These are phyloP conservation scores for Aeoliscus strigatus DNA, from an alignment of 2,797 vertebrate genomes.

Conservation along the genomic window DNA sequence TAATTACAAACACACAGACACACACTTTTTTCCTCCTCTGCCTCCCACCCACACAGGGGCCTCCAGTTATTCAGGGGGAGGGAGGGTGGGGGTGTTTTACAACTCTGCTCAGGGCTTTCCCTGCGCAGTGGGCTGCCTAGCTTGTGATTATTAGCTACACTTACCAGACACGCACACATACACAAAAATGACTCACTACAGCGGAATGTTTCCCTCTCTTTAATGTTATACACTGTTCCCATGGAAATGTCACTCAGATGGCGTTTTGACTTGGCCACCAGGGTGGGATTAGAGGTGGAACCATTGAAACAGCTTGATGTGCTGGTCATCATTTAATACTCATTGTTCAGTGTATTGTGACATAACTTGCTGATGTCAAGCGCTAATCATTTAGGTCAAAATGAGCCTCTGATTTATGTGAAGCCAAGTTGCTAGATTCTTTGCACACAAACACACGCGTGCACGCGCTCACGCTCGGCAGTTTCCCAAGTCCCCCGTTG, in stretches of 20 bases:
- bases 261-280: slow-evolving; percentile 59
- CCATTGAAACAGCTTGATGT: slow-evolving; percentile 24
- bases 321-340: slow-evolving; percentile 11
- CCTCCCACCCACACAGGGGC: slow-evolving; percentile 64
- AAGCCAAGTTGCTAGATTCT: slow-evolving; percentile 3
- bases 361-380: slow-evolving; percentile 13
- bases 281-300: slow-evolving; percentile 41
- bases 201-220: slow-evolving; percentile 70
- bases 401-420: slow-evolving; percentile 8
- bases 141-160: slow-evolving; percentile 59
- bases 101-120: slow-evolving; percentile 69
- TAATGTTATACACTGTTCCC: slow-evolving; percentile 67
- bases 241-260: slow-evolving; percentile 55
- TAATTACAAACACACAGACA: slow-evolving; percentile 16
- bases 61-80: slow-evolving; percentile 51
- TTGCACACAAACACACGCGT: neutral
- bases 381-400: slow-evolving; percentile 1
- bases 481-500: slow-evolving; percentile 15
- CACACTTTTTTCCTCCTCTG: slow-evolving; percentile 51
- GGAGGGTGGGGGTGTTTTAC: slow-evolving; percentile 52
- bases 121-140: slow-evolving; percentile 59
- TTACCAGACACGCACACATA: slow-evolving; percentile 31
- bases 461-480: slow-evolving; percentile 1
- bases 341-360: neutral
- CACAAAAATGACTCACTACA: slow-evolving; percentile 62